Conservation (phyloP, 2,797 vertebrate species). For the Hoplostethus atlanticus region DNA sequence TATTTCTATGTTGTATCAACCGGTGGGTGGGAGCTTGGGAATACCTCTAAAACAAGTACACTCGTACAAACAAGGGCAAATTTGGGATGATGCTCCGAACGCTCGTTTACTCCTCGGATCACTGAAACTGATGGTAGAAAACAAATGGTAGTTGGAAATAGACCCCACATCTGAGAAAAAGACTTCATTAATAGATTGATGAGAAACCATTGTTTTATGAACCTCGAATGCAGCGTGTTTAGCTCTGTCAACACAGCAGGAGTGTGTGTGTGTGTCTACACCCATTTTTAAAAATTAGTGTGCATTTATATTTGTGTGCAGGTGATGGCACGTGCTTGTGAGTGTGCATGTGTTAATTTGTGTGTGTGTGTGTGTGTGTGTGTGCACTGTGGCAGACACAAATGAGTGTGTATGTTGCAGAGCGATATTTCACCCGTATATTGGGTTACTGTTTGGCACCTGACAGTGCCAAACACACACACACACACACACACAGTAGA, state of each 20-base stretch:
- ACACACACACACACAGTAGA: neutral
- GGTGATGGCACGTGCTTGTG: neutral
- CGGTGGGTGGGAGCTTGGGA: slow-evolving; percentile 42
- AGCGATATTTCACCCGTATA: neutral
- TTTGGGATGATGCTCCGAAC: neutral
- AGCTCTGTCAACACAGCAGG: neutral
- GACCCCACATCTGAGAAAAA: neutral
- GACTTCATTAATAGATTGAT: slow-evolving; percentile 5
- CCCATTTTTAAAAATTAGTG: neutral
- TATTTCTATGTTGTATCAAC: slow-evolving; percentile 22
- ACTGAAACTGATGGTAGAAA: neutral
- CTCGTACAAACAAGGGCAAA: slow-evolving; percentile 15
- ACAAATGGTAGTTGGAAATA: neutral
- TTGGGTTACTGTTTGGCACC: slow-evolving; percentile 2
- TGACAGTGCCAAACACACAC: slow-evolving; percentile 12
- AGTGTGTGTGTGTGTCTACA: neutral
- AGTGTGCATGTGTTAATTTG: neutral
- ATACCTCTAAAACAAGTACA: slow-evolving; percentile 42
- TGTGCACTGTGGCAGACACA: neutral
- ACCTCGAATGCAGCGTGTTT: neutral
- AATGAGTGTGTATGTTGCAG: slow-evolving; percentile 9
- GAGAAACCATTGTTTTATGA: neutral
- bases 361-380: neutral
- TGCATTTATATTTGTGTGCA: neutral
- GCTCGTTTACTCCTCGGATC: slow-evolving; percentile 28